Evolutionary conservation across 2,888 invertebrate genomes (phyloP).

Genomic region (Xylocampa areola): DNA sequence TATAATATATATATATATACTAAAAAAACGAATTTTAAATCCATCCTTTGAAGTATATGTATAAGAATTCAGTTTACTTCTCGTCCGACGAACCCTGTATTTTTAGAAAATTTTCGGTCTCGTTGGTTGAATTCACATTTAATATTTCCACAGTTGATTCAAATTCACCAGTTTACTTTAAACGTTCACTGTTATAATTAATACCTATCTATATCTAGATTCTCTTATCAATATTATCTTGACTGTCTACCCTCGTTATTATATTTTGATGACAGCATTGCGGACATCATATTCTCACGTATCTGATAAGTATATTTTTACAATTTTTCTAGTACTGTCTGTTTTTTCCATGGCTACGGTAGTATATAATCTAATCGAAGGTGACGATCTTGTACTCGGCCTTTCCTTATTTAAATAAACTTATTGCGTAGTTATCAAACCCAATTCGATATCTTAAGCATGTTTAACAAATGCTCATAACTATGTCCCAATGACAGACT

Average conservation of each 20-base stretch:
- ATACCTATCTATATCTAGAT: conserved; percentile 27
- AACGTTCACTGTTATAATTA: too few relatives aligned
- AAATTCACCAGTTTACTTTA: too few relatives aligned
- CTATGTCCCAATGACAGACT: too few relatives aligned
- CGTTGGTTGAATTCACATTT: too few relatives aligned
- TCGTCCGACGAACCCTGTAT: too few relatives aligned
- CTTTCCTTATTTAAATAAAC: conserved; percentile 7
- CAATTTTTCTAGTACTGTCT: conserved; percentile 26
- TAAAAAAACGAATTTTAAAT: too few relatives aligned
- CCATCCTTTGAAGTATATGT: too few relatives aligned
- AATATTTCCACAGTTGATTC: too few relatives aligned
- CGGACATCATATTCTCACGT: conserved; percentile 24
- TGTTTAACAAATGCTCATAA: conserved; percentile 2
- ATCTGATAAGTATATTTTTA: conserved; percentile 26
- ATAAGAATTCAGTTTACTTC: too few relatives aligned
- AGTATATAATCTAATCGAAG: conserved; percentile 24
- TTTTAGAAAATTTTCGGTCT: too few relatives aligned
- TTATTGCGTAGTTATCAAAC: conserved; percentile 15
- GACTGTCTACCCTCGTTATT: conserved; percentile 11
- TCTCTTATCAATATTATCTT: conserved; percentile 6
- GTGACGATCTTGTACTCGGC: background rate
- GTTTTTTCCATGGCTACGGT: conserved; percentile 10
- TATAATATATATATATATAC: too few relatives aligned
- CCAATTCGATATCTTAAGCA: background rate
- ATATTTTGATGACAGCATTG: conserved; percentile 31